Percentiles rank a stretch among this genome's conserved stretches.
Evolutionary conservation across 2,888 invertebrate species (phyloP).

Genomic region (Ochropleura leucogaster): DNA sequence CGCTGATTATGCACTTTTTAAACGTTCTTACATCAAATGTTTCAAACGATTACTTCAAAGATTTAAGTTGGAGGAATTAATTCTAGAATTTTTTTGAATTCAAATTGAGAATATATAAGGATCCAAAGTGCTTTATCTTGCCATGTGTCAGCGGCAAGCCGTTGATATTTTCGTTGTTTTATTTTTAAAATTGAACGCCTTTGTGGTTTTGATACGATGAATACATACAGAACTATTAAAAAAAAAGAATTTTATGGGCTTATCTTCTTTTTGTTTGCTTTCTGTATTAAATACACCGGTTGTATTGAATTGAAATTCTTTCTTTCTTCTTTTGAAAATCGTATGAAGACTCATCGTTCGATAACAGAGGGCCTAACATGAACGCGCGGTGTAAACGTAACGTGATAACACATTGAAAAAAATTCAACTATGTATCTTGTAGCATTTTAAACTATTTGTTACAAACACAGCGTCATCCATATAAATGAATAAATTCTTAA

Average conservation of each 20-base stretch:
- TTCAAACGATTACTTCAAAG: conserved; percentile 71
- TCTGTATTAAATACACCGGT: neutral
- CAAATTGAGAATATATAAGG: neutral
- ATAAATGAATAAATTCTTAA: no score
- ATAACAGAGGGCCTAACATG: neutral
- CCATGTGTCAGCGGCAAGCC: conserved; percentile 22
- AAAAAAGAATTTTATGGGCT: neutral
- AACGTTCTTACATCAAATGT: conserved; percentile 72
- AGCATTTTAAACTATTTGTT: no score
- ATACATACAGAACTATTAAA: neutral
- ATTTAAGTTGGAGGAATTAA: conserved; percentile 49
- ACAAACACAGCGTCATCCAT: no score
- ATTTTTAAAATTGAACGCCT: conserved; percentile 6
- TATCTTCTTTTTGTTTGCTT: neutral
- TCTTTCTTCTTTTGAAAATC: neutral
- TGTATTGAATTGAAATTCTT: neutral
- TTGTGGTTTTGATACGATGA: conserved; percentile 14
- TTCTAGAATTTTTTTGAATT: conserved; percentile 15
- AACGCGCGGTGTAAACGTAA: no score
- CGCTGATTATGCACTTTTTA: conserved; percentile 85
- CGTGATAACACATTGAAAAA: no score
- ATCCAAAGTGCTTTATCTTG: conserved; percentile 3
- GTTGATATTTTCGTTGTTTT: conserved; percentile 32
- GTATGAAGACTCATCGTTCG: neutral
- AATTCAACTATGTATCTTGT: no score